Evolutionary conservation across 2,888 invertebrate species (phyloP).

Genomic region (Cerastis rubricosa): DNA sequence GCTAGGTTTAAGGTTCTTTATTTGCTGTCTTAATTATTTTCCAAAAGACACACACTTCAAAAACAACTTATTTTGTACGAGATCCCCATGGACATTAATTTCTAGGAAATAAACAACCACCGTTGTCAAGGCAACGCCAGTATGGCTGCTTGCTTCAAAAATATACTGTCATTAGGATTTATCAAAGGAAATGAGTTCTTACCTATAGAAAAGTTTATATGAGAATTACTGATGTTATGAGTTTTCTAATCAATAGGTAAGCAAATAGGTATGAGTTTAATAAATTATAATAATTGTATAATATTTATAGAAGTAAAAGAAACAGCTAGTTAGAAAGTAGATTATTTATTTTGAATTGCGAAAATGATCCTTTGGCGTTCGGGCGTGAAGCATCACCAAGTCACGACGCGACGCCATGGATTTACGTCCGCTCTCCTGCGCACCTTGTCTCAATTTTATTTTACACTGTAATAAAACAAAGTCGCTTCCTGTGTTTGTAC

Average conservation of each 20-base stretch:
- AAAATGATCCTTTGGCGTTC: neutral
- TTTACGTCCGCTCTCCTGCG: neutral
- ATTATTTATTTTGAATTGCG: neutral
- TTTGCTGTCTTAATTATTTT: neutral
- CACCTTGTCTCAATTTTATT: neutral
- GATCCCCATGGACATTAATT: neutral
- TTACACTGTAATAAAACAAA: too few species aligned
- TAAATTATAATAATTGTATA: too few species aligned
- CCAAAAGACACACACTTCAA: slow-evolving; percentile 1
- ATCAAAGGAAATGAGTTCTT: neutral
- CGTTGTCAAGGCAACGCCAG: slow-evolving; percentile 46
- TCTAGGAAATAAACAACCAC: slow-evolving; percentile 44
- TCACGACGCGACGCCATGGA: neutral
- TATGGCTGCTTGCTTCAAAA: slow-evolving; percentile 24
- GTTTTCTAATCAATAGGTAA: neutral
- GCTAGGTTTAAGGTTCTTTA: neutral
- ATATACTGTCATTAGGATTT: neutral
- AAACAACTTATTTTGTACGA: neutral
- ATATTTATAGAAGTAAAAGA: neutral
- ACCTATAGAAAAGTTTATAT: neutral
- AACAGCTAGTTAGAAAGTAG: neutral
- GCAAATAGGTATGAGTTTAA: neutral
- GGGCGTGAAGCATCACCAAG: neutral
- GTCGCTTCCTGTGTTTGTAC: too few species aligned
- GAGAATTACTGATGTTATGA: neutral